Conservation (phyloP, 2,888 invertebrate species). For the Petrolisthes manimaculis region DNA sequence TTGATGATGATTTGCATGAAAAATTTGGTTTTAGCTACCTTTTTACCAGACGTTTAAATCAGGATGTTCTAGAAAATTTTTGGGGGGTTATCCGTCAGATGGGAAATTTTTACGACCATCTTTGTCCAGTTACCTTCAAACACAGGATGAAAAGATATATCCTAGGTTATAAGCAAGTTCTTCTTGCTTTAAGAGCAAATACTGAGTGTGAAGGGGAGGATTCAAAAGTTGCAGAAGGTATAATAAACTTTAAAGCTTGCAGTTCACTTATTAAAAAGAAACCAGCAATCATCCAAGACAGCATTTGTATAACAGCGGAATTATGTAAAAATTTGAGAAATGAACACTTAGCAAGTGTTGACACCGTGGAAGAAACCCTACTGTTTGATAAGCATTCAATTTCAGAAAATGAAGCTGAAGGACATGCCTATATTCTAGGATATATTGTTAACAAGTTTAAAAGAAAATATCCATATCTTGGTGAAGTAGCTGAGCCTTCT, state of each 20-base stretch:
- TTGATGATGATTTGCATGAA: no score
- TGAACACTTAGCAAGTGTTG: background rate
- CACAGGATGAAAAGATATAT: background rate
- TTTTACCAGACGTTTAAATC: no score
- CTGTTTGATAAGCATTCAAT: background rate
- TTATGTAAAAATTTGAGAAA: background rate
- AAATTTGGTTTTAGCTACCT: no score
- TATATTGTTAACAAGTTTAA: background rate
- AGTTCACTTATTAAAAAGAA: background rate
- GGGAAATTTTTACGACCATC: background rate
- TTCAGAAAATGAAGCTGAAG: background rate
- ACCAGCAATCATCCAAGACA: background rate
- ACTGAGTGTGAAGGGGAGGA: no score
- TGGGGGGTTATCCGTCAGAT: background rate
- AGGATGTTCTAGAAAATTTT: background rate
- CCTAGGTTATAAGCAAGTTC: background rate
- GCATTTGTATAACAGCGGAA: background rate
- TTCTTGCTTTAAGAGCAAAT: background rate
- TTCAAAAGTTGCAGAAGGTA: background rate
- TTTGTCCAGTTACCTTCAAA: background rate
- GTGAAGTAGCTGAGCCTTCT: background rate
- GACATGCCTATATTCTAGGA: background rate
- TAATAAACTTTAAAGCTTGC: background rate
- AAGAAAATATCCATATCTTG: background rate
- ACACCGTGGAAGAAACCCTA: background rate